Evolutionary conservation across 1,140 invertebrate genomes (phyloP).

Genomic region (Acromyrmex heyeri): DNA sequence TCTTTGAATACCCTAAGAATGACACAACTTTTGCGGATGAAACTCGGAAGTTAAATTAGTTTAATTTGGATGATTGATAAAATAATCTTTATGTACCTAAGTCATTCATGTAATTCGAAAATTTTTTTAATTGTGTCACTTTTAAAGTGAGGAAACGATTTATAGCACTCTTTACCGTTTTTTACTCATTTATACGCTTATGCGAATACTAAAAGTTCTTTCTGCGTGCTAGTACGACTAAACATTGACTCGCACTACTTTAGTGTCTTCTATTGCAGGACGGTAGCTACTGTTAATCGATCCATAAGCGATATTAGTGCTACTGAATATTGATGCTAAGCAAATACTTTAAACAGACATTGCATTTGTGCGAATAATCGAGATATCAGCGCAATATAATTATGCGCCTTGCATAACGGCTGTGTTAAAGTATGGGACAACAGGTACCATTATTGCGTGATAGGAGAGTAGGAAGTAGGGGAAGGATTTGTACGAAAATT

Average conservation of each 20-base stretch:
- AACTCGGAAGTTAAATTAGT: no score
- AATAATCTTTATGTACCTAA: no score
- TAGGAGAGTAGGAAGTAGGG: constrained; percentile 56
- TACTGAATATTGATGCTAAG: background rate
- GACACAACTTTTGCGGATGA: no score
- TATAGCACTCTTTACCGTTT: background rate
- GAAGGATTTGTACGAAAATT: constrained; percentile 76
- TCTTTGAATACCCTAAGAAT: no score
- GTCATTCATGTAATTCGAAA: no score
- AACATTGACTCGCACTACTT: constrained; percentile 11
- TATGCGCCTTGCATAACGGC: background rate
- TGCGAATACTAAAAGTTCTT: background rate
- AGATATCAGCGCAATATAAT: constrained; percentile 37
- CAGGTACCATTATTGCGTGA: constrained; percentile 49
- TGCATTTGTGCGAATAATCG: constrained; percentile 27
- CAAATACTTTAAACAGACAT: constrained; percentile 1
- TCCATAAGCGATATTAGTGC: background rate
- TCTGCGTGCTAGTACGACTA: background rate
- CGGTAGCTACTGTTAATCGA: background rate
- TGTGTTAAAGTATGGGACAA: constrained; percentile 38
- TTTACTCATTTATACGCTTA: background rate
- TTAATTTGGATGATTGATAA: no score
- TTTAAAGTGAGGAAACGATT: no score
- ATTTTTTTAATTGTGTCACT: no score
- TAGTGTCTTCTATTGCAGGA: background rate